phyloP scores from a whole-genome alignment of 2,797 vertebrate species.

The Chiloscyllium punctatum region DNA sequence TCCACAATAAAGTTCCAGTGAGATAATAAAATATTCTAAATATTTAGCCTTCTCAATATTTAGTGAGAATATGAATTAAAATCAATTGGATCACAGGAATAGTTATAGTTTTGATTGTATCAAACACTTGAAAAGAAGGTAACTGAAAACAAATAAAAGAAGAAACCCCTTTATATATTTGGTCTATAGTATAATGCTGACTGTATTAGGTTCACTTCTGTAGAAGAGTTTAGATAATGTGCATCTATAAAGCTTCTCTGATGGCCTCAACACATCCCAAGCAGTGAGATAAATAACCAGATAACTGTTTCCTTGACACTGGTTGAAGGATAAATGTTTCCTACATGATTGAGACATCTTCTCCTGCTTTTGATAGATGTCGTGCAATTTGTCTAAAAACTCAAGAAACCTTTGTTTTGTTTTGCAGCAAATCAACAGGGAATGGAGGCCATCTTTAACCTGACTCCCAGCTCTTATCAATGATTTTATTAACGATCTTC shows the following conservation, averaged over 20 bases:
- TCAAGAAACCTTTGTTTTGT: background rate
- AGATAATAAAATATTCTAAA: background rate
- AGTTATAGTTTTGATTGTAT: background rate
- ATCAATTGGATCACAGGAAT: background rate
- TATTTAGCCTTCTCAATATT: background rate
- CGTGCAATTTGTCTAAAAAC: background rate
- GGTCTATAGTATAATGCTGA: background rate
- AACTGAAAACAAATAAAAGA: background rate
- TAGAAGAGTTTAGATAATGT: background rate
- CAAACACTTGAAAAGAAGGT: background rate
- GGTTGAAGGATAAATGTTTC: background rate
- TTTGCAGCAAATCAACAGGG: constrained; percentile 10
- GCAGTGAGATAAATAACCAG: background rate
- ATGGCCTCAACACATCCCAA: background rate
- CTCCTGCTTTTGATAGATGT: background rate
- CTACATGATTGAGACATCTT: background rate
- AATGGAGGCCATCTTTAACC: background rate
- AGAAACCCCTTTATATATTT: background rate
- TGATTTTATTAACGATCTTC: background rate
- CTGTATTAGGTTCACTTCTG: background rate
- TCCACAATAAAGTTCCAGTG: too few species aligned
- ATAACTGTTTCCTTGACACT: background rate
- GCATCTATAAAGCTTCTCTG: background rate
- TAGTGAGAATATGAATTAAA: background rate
- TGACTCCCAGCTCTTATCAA: background rate